These are phyloP conservation scores for Flexamia atlantica DNA, from an alignment of 2,888 invertebrate genomes.

Conservation along the genomic window DNA sequence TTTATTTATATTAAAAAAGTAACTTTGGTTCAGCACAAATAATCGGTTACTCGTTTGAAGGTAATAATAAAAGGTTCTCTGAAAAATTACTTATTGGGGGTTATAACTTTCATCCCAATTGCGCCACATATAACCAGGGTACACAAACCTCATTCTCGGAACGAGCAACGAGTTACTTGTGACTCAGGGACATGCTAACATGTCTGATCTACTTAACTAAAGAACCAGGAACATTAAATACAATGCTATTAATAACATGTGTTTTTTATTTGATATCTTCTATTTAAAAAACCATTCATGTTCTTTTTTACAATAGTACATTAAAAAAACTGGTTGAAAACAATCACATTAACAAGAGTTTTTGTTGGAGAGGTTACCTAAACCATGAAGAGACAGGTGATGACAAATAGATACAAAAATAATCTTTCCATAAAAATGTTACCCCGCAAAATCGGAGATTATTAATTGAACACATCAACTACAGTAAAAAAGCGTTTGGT, in stretches of 20 bases:
- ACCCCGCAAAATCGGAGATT: conserved; percentile 34
- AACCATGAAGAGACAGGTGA: neutral
- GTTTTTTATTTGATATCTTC: conserved; percentile 43
- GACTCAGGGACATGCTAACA: too few relatives aligned
- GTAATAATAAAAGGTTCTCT: too few relatives aligned
- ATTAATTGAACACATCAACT: conserved; percentile 31
- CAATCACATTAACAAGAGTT: neutral
- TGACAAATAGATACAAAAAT: conserved; percentile 47
- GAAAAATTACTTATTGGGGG: too few relatives aligned
- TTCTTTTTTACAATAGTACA: conserved; percentile 34
- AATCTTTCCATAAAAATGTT: conserved; percentile 48
- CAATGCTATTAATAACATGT: conserved; percentile 33
- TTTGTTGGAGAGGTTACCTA: neutral
- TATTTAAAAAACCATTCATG: conserved; percentile 51
- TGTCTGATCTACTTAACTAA: too few relatives aligned
- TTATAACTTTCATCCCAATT: too few relatives aligned
- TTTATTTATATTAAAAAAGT: too few relatives aligned
- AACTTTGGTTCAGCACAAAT: too few relatives aligned
- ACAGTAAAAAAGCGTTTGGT: conserved; percentile 3
- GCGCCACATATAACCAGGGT: too few relatives aligned
- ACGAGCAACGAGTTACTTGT: too few relatives aligned
- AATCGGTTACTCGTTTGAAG: too few relatives aligned
- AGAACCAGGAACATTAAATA: neutral
- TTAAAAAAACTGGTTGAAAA: neutral
- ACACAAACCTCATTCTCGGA: too few relatives aligned